Evolutionary conservation across 37 sponge, comb jelly and placozoan genomes (phyloP), one percentile per base, ranked within the genome.

Genomic region (Spongia lamella): DNA sequence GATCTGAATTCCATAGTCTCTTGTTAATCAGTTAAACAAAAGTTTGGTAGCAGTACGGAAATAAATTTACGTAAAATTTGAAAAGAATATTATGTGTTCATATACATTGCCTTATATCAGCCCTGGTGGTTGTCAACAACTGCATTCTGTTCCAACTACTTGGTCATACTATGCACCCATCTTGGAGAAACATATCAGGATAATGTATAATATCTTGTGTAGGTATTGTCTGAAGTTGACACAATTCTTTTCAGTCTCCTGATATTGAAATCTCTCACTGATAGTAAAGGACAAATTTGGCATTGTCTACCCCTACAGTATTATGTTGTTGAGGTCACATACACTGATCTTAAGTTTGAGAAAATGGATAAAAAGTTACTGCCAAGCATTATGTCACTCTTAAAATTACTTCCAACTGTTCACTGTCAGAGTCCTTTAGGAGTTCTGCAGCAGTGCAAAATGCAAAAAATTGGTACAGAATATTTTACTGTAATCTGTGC

Each of bases 271-370:
- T 69, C 70, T 0, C 49, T 89, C n/a, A 53, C 27, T 69, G 86
- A 89, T 54, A 69, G 66, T n/a, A 71, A 76, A 32, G 90, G 90
- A 25, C 63, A 61, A 15, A 76, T 89, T 4, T 89, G 90, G 90
- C 68, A 76, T 29, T 62, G 76, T 25, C 69, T 80, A 47, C 53
- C 62, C 27, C 43, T 27, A 20, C 80, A 89, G 21, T 58, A 79
- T 27, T 84, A 84, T 43, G 72, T 59, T n/a, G 56, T 89, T 15
- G 90, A 89, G 51, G 71, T 84, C 14, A 89, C 90, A 20, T 40
- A 70, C 30, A 63, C 69, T 1, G 61, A 70, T 33, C 33, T 61
- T 17, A 63, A 38, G 19, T 20, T 34, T 63, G 52, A 19, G 33
- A 64, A 19, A 0, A 19, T 1, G 9, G 65, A 7, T 33, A 11